These are phyloP conservation scores for Eugnorisma glareosa DNA, from an alignment of 2,888 invertebrate genomes.

Conservation along the genomic window DNA sequence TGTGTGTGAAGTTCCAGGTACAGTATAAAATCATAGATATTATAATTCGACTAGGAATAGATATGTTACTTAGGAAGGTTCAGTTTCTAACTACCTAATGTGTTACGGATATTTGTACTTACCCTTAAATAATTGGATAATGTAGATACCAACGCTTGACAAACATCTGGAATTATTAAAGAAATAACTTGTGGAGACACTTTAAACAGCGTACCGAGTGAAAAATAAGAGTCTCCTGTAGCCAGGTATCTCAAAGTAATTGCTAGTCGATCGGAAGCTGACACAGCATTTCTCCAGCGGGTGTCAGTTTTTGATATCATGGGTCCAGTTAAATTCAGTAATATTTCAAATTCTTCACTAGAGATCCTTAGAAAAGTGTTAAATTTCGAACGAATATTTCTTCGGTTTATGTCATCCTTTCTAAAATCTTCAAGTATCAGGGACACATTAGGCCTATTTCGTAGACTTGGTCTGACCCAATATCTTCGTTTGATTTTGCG, in stretches of 20 bases:
- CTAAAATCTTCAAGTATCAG: constrained; percentile 56
- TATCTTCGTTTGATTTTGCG: constrained; percentile 58
- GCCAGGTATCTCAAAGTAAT: constrained; percentile 57
- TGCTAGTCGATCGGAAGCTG: constrained; percentile 52
- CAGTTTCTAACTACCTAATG: constrained; percentile 41
- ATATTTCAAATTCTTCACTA: constrained; percentile 59
- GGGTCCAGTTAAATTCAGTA: constrained; percentile 58
- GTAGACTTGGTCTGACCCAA: constrained; percentile 58
- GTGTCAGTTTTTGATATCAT: constrained; percentile 39
- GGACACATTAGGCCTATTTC: constrained; percentile 47
- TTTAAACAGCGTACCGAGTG: constrained; percentile 58
- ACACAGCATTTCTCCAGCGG: constrained; percentile 52
- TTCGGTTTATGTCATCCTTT: constrained; percentile 52
- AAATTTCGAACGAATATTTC: constrained; percentile 56
- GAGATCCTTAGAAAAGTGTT: constrained; percentile 57
- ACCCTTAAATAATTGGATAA: constrained; percentile 24
- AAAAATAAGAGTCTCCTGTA: constrained; percentile 56
- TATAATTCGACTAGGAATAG: constrained; percentile 58
- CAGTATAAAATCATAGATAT: constrained; percentile 59
- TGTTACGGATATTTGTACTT: constrained; percentile 4
- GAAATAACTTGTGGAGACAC: constrained; percentile 57
- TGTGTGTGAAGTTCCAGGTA: constrained; percentile 59
- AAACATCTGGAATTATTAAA: constrained; percentile 58
- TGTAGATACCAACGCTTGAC: constrained; percentile 57
- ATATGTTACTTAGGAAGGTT: constrained; percentile 54